Base-by-base conservation (phyloP, 2,888 invertebrate species). In the Digitonthophagus gazella region DNA sequence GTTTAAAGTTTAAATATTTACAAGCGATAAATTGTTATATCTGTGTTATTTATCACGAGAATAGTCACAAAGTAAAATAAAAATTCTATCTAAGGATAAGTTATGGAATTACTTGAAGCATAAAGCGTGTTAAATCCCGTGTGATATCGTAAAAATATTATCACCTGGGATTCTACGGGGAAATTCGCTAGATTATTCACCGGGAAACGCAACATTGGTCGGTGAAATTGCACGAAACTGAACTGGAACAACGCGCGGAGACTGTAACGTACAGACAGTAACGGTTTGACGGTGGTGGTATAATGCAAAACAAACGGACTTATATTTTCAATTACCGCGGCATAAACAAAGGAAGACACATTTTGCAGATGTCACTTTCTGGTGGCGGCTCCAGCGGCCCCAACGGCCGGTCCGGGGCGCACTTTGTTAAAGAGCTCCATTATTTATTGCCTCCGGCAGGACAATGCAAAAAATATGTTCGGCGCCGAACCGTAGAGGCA, bases 341-440 rank as follows among this genome's bases (percentile, higher is more conserved):
- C 63, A 70, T 71, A 71, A 71, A 72, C 71, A 70, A 72, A 71
- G 71, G 71, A 72, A 70, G 72, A 72, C 71, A 69, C 70, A 72
- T 69, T 69, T 67, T 71, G 70, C 70, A 70, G 70, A 70, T 70
- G 70, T 70, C 70, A 70, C 70, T 70, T 70, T 70, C 70, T 67
- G 68, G 68, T 70, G 61, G 61, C 20, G 61, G 61, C 61, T 20
- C 66, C 71, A 70, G 70, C 69, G 69, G 72, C 28, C 28, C 28
- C 28, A n/a, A n/a, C n/a, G n/a, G n/a, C 28, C 28, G 11, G 28
- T 44, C 28, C 28, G 8, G 6, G 72, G 69, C 78, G 80, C 78
- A 80, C 78, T 80, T 80, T 80, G 80, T 80, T 80, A 80, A 81
- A 80, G 81, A 80, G 80, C 78, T 80, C 79, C 80, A 81, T 82